Percentiles rank a stretch among this genome's conserved stretches.
These are phyloP conservation scores for Pygocentrus nattereri DNA, from an alignment of 2,797 vertebrate species.

Conservation along the genomic window DNA sequence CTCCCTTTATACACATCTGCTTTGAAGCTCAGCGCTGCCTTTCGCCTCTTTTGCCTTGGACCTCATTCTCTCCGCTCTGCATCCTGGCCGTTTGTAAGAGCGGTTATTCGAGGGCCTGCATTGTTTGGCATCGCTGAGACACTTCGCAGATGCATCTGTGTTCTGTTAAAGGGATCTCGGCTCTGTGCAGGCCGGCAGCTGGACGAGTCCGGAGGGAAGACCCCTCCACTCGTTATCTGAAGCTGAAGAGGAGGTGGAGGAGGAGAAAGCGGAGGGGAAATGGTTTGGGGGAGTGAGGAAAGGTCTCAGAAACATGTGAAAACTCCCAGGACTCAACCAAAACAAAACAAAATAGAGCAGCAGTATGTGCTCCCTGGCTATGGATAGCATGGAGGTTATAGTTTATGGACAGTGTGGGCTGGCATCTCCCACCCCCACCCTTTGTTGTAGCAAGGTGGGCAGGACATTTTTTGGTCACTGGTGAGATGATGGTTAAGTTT, in stretches of 20 bases:
- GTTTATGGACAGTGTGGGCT: background rate
- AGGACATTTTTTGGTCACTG: no score
- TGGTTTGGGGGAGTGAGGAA: constrained; percentile 53
- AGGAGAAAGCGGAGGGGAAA: constrained; percentile 41
- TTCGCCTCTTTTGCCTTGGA: constrained; percentile 61
- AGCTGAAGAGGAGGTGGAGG: constrained; percentile 42
- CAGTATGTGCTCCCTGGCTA: background rate
- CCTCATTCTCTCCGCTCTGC: constrained; percentile 63
- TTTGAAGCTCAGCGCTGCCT: constrained; percentile 61
- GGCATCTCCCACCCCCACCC: no score
- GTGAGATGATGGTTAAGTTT: no score
- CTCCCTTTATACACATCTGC: constrained; percentile 68
- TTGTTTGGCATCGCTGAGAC: constrained; percentile 72
- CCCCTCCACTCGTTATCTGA: constrained; percentile 77
- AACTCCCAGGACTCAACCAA: constrained; percentile 73
- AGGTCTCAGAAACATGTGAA: constrained; percentile 73
- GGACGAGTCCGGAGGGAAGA: constrained; percentile 76
- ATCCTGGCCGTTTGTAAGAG: constrained; percentile 63
- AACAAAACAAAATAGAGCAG: constrained; percentile 58
- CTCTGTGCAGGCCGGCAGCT: constrained; percentile 78
- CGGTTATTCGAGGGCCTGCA: constrained; percentile 65
- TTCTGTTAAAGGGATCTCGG: constrained; percentile 77
- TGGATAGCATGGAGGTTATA: background rate
- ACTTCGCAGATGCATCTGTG: constrained; percentile 77
- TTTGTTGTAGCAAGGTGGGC: no score